Evolutionary conservation across 2,113 vertebrate genomes (phyloP).

Genomic region (Xyliphius kryptos): DNA sequence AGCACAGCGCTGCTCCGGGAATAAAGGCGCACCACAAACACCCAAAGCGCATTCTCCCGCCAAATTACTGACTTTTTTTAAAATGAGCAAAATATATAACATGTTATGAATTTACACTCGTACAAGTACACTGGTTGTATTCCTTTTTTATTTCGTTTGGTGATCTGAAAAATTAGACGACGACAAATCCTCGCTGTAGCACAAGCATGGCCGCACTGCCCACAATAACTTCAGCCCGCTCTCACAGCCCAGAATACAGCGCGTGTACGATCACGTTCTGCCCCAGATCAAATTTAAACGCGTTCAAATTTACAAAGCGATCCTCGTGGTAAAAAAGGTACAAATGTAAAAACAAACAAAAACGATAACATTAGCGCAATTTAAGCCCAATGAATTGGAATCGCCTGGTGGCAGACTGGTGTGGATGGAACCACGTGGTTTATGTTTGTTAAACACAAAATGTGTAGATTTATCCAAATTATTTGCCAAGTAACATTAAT

Average conservation of each 20-base stretch:
- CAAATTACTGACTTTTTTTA: no score
- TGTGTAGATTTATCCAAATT: conserved; percentile 60
- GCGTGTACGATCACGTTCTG: conserved; percentile 15
- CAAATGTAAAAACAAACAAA: no score
- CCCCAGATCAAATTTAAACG: no score
- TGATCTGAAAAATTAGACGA: no score
- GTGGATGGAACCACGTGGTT: conserved; percentile 83
- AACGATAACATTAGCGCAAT: no score
- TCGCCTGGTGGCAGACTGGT: conserved; percentile 63
- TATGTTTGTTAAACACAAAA: conserved; percentile 80
- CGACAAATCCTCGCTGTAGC: conserved; percentile 48
- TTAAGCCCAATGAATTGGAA: conserved; percentile 28
- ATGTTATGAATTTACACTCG: no score
- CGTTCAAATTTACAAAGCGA: no score
- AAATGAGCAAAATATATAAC: no score
- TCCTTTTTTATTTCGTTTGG: no score
- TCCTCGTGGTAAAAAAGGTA: no score
- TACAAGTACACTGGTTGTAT: no score
- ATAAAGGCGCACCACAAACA: conserved; percentile 59
- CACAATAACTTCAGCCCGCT: conserved; percentile 60
- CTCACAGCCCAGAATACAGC: conserved; percentile 28
- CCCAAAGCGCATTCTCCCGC: conserved; percentile 2
- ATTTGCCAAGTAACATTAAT: no score
- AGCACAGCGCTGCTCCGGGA: conserved; percentile 61
- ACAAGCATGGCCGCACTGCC: conserved; percentile 73